phyloP scores from a whole-genome alignment of 2,888 invertebrate species.

The Drosophila anomalata region DNA sequence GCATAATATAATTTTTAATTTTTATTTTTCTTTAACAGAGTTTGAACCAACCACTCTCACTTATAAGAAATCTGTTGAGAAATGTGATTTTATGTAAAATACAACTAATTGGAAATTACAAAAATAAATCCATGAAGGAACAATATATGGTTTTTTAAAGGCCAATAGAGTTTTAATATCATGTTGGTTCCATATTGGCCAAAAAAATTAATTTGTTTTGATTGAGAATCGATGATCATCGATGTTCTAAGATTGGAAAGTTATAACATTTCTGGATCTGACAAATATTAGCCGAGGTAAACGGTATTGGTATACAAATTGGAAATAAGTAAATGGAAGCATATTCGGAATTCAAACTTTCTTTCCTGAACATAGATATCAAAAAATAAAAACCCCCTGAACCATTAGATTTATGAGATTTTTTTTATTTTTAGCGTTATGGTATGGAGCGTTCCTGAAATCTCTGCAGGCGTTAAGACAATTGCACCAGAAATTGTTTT shows the following conservation, averaged over 20 bases:
- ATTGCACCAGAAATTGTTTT: neutral
- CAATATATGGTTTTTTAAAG: neutral
- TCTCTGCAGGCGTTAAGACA: neutral
- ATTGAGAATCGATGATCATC: too few relatives aligned
- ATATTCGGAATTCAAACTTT: too few relatives aligned
- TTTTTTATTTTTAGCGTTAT: neutral
- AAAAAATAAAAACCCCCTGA: too few relatives aligned
- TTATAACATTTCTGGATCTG: too few relatives aligned
- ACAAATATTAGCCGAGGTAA: too few relatives aligned
- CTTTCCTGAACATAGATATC: too few relatives aligned
- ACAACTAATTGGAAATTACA: neutral
- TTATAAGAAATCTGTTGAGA: constrained; percentile 1
- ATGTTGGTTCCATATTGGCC: too few relatives aligned
- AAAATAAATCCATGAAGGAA: neutral
- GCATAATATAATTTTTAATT: constrained; percentile 44
- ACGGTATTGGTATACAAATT: too few relatives aligned
- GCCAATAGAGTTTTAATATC: neutral
- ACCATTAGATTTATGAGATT: too few relatives aligned
- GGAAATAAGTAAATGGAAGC: too few relatives aligned
- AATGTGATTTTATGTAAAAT: constrained; percentile 1
- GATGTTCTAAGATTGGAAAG: too few relatives aligned
- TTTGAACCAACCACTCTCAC: constrained; percentile 32
- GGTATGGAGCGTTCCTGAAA: neutral
- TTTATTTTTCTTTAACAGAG: constrained; percentile 47
- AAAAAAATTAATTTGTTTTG: too few relatives aligned